Evolutionary conservation across 2,888 invertebrate species (phyloP), one percentile per base, ranked within the genome.

Genomic region (Helobdella robusta): DNA sequence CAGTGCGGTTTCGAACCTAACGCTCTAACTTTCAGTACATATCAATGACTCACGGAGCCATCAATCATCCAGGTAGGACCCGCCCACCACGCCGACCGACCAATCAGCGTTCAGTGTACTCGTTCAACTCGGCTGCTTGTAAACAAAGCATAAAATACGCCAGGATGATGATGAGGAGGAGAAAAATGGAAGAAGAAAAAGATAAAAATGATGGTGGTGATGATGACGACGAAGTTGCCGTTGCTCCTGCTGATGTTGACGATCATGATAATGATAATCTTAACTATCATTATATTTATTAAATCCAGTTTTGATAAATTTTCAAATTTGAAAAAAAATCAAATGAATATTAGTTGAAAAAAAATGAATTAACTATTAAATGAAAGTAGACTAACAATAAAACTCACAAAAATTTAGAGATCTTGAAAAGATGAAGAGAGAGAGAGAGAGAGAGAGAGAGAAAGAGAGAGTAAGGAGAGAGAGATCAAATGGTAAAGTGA

Each of bases 1-100:
- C 48, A 61, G 40, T 36, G 44, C 48, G 23, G 61, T 30, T 28
- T 40, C 61, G 40, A 40, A 40, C 23, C 61, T 36, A 48, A 48
- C 61, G 52, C 52, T 28, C 52, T 52, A 28, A 28, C 23, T 28
- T 15, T 48, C 36, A 61, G 61, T 61, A 48, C 61, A 40, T 61
- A 36, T 61, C 61, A 61, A 61, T 61, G 61, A 61, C 61, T 61
- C 61, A 61, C 61, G 44, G 48, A 61, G 25, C 36, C 61, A 61
- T 61, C 61, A 61, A 44, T 61, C 61, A 61, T 61, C 32, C 46
- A 30, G 11, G 15, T 40, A 36, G 44, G 40, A 28, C 25, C 61
- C 61, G 61, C 61, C 61, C 61, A 15, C 28, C 28, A 25, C 28
- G 28, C 46, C 28, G 15, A 6, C 23, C 48, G 46, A 40, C 61